A percentile compares a stretch with the other conserved stretches of the same genome.
These are phyloP conservation scores for Mizuhopecten yessoensis DNA, from an alignment of 1,140 invertebrate species.

Conservation along the genomic window DNA sequence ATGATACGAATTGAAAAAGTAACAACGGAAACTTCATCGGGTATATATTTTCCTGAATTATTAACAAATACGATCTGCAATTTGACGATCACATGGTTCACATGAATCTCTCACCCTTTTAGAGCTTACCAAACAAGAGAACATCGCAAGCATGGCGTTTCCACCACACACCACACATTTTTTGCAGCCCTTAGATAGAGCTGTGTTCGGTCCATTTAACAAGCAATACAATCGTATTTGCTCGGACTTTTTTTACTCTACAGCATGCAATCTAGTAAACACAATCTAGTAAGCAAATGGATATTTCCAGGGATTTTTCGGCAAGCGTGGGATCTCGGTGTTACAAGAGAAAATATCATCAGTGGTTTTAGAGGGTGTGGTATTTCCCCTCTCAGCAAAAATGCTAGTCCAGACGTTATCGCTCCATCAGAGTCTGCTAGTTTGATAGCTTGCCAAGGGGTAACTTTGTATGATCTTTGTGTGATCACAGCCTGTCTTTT, in stretches of 20 bases:
- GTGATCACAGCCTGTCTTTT: background rate
- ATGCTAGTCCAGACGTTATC: background rate
- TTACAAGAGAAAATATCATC: conserved; percentile 51
- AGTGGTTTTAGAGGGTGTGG: conserved; percentile 58
- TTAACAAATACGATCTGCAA: too few relatives aligned
- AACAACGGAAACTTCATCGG: too few relatives aligned
- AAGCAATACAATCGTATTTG: background rate
- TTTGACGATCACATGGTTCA: too few relatives aligned
- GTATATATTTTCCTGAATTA: too few relatives aligned
- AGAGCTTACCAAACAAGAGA: background rate
- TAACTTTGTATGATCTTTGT: background rate
- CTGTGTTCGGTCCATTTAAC: conserved; percentile 39
- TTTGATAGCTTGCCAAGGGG: background rate
- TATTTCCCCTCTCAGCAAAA: conserved; percentile 55
- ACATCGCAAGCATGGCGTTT: background rate
- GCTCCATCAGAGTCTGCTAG: background rate
- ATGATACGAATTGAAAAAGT: too few relatives aligned
- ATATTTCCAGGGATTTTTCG: background rate
- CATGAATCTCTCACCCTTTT: background rate
- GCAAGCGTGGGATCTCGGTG: background rate
- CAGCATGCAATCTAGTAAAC: background rate
- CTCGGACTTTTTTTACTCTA: background rate
- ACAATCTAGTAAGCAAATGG: conserved; percentile 44
- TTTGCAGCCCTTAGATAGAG: background rate
- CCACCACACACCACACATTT: background rate